Percentiles rank a stretch among this genome's conserved stretches.
phyloP scores from a whole-genome alignment of 2,888 invertebrate species.

The Caenorhabditis sp. region DNA sequence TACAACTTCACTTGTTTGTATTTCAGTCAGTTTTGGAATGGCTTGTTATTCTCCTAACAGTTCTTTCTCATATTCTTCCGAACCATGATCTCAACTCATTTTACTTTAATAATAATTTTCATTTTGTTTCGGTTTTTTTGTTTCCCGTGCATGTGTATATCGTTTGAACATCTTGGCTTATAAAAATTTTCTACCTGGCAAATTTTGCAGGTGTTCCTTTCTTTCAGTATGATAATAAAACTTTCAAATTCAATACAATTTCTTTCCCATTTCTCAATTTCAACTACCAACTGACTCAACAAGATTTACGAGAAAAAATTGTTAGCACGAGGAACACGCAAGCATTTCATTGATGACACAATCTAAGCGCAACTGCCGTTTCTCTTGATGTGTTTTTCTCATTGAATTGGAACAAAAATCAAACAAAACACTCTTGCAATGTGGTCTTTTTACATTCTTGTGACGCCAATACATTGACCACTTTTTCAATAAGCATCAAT shows the following conservation, averaged over 20 bases:
- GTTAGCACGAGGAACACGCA: too few species aligned
- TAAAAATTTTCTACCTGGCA: too few species aligned
- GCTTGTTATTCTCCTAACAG: background rate
- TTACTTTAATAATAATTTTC: constrained; percentile 64
- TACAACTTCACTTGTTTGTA: too few species aligned
- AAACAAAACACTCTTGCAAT: constrained; percentile 22
- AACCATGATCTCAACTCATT: constrained; percentile 52
- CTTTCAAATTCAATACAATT: too few species aligned
- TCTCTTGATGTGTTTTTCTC: background rate
- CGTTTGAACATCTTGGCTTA: constrained; percentile 2
- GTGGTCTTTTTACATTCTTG: constrained; percentile 29
- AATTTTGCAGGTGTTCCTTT: too few species aligned
- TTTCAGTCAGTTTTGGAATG: constrained; percentile 34
- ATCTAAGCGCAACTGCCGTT: background rate
- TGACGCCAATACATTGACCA: constrained; percentile 11
- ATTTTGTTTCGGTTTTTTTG: constrained; percentile 6
- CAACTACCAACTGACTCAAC: too few species aligned
- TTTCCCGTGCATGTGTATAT: constrained; percentile 54
- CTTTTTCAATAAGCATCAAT: background rate
- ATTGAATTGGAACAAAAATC: constrained; percentile 39
- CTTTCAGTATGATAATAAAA: too few species aligned
- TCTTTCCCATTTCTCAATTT: background rate
- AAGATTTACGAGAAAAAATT: too few species aligned
- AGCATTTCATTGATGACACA: constrained; percentile 6
- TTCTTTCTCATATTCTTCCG: constrained; percentile 28